Base-by-base conservation (phyloP, 2,113 vertebrate species). In the Pygoscelis adeliae region DNA sequence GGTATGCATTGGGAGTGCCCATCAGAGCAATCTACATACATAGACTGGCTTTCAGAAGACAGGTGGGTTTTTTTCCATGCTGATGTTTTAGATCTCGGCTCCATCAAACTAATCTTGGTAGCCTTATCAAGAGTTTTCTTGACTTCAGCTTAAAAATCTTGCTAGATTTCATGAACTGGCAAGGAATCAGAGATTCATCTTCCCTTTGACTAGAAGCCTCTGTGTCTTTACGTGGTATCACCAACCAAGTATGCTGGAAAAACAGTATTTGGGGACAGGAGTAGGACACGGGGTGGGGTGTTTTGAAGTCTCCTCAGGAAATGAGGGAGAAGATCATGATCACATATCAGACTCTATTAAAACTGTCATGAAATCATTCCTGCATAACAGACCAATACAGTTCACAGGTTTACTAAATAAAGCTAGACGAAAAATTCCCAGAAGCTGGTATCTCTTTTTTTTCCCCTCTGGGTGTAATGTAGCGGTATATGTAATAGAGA, bases 1-100 rank as follows among this genome's bases (percentile, higher is more conserved):
- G 34, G 27, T 46, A 6, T 2, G 0, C 25, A 5, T 23, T 46
- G 42, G 83, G 61, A 50, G 20, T 1, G 0, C 42, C 40, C 32
- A 9, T 11, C 42, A 74, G 61, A 74, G 89, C 66, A 30, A 19
- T 26, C 16, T n/a, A 1, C 3, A 2, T 18, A 7, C 6, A 5
- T 5, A 29, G 47, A 8, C 34, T 53, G 71, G 15, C 49, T 86
- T 63, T 46, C 44, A 19, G 59, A n/a, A 69, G 32, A 23, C n/a
- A 42, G 42, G 42, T 42, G 42, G 13, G 8, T 1, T 8, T 29
- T 15, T 36, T 26, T 5, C 42, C 12, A 14, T 2, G 3, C n/a
- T 66, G 25, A 11, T 61, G 10, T 22, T n/a, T n/a, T 30, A 56
- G 32, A n/a, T 69, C 46, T 69, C 13, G 13, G 32, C 16, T 10